These are phyloP conservation scores for Scalopus aquaticus DNA, from an alignment of 2,113 vertebrate species.

Conservation along the genomic window DNA sequence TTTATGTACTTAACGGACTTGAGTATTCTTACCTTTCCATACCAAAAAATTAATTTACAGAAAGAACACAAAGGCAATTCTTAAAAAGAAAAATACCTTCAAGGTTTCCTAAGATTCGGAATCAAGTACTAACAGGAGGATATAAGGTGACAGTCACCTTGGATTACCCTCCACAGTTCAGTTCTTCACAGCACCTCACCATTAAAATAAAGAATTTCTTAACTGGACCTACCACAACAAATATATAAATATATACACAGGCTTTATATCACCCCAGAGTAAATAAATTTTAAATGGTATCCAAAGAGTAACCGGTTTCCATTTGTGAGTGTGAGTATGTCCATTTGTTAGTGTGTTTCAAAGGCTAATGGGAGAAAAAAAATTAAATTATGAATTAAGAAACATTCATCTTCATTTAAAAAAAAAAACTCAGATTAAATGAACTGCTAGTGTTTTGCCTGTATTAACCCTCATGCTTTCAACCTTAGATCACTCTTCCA, in stretches of 20 bases:
- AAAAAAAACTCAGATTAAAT: not conserved
- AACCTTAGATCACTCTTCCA: conserved; percentile 51
- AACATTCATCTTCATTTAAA: conserved; percentile 44
- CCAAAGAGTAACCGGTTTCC: not conserved
- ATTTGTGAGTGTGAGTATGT: not conserved
- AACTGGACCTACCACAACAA: not conserved
- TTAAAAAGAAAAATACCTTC: not conserved
- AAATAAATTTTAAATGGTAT: not conserved
- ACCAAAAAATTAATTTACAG: not conserved
- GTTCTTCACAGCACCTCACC: not conserved
- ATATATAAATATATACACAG: not conserved
- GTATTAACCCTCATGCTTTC: conserved; percentile 6
- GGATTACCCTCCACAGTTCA: not conserved
- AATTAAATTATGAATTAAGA: not conserved
- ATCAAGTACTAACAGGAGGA: not conserved
- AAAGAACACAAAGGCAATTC: conserved; percentile 16
- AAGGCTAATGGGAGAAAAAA: not conserved
- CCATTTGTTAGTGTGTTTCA: not conserved
- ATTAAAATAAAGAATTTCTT: not conserved
- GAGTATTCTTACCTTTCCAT: conserved; percentile 32
- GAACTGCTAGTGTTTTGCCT: not conserved
- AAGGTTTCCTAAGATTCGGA: not conserved
- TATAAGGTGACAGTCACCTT: not conserved
- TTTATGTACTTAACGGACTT: not conserved
- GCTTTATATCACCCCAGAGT: not conserved